Evolutionary conservation across 2,888 invertebrate genomes (phyloP).

Genomic region (Nycteola revayana): DNA sequence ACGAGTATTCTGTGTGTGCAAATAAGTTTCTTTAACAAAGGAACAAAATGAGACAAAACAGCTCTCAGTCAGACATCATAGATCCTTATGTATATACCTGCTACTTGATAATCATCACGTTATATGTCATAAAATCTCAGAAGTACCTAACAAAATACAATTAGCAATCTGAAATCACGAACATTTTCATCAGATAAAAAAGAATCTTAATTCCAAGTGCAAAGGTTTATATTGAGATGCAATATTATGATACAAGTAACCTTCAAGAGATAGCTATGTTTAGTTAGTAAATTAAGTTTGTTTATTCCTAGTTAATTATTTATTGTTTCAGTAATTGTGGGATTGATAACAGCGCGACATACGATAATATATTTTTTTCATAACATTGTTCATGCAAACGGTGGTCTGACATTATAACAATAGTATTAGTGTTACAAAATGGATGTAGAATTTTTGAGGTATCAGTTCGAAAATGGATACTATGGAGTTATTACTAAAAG

Average conservation of each 20-base stretch:
- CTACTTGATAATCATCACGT: too few relatives aligned
- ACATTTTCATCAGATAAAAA: not conserved
- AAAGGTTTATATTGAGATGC: conserved; percentile 4
- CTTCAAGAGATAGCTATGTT: conserved; percentile 27
- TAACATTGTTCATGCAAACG: conserved; percentile 13
- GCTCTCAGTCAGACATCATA: too few relatives aligned
- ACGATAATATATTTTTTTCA: conserved; percentile 27
- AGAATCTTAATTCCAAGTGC: not conserved
- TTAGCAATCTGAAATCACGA: conserved; percentile 2
- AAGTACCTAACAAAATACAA: too few relatives aligned
- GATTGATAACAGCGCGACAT: conserved; percentile 25
- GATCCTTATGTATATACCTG: too few relatives aligned
- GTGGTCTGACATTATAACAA: not conserved
- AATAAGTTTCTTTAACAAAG: too few relatives aligned
- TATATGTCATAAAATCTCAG: too few relatives aligned
- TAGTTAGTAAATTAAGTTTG: conserved; percentile 22
- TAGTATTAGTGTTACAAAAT: conserved; percentile 30
- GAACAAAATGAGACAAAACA: too few relatives aligned
- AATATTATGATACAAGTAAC: not conserved
- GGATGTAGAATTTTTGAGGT: conserved; percentile 64
- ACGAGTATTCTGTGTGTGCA: too few relatives aligned
- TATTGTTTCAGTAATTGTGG: conserved; percentile 27
- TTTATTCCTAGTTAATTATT: conserved; percentile 23
- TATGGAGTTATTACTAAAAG: conserved; percentile 58
- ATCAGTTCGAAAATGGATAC: conserved; percentile 56